Evolutionary conservation across 92 coral and sea anemone genomes (phyloP).

Genomic region (Zoanthus solanderi): DNA sequence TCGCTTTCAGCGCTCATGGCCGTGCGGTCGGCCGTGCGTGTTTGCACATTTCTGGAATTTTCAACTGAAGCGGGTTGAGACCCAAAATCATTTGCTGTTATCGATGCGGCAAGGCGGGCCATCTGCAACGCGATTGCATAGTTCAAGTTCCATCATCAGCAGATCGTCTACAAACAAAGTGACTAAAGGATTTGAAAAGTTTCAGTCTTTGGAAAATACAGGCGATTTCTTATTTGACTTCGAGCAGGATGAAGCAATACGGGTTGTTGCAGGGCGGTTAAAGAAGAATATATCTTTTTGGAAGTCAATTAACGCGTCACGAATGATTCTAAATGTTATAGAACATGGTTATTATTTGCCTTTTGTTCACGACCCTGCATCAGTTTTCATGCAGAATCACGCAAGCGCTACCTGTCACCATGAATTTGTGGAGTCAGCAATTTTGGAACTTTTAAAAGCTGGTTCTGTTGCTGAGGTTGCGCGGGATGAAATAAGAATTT

Average conservation of each 20-base stretch:
- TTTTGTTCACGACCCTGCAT: background rate
- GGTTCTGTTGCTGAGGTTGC: constrained; percentile 22
- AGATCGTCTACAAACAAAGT: no score
- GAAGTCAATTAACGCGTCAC: constrained; percentile 17
- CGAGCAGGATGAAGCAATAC: background rate
- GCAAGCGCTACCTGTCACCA: background rate
- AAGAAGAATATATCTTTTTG: background rate
- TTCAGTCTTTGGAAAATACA: background rate
- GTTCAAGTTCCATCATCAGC: background rate
- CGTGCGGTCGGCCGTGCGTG: no score
- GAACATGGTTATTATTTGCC: constrained; percentile 38
- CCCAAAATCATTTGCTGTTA: background rate
- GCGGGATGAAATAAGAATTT: background rate
- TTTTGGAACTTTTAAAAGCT: constrained; percentile 1
- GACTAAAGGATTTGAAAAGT: no score
- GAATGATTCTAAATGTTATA: constrained; percentile 6
- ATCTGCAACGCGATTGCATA: constrained; percentile 28
- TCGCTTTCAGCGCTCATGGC: no score
- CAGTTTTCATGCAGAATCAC: background rate
- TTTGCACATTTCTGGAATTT: no score
- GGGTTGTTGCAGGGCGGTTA: background rate
- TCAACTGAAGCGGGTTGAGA: no score
- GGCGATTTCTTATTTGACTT: constrained; percentile 3
- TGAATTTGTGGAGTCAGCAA: constrained; percentile 14
- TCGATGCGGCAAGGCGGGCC: background rate